phyloP scores from a whole-genome alignment of 2,797 vertebrate species.

The Chloroceryle amazona region DNA sequence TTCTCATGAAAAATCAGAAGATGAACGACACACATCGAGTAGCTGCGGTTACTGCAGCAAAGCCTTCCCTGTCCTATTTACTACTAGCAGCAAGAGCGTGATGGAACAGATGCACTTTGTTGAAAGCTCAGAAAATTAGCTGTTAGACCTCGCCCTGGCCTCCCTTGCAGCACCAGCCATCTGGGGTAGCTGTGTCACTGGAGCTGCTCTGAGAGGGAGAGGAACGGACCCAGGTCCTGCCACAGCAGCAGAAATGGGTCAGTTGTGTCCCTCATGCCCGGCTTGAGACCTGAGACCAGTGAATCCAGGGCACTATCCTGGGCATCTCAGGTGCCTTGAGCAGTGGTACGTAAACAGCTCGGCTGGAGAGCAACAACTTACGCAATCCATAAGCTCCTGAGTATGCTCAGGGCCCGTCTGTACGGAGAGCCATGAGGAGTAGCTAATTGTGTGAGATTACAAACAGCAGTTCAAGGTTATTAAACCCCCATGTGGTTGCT shows the following conservation, averaged over 20 bases:
- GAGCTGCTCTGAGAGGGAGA: background rate
- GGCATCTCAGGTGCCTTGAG: background rate
- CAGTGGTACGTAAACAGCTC: rapidly evolving
- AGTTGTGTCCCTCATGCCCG: rapidly evolving
- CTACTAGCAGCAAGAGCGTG: background rate
- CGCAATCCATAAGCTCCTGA: rapidly evolving
- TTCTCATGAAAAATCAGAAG: background rate
- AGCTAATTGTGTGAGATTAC: background rate
- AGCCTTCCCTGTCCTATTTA: background rate
- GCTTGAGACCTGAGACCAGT: background rate
- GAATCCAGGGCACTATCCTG: too few species aligned
- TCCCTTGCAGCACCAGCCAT: background rate
- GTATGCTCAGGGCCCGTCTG: background rate
- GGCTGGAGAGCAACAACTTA: rapidly evolving
- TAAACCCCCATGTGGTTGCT: background rate
- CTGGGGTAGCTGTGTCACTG: background rate
- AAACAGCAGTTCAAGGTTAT: background rate
- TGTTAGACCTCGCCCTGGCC: background rate
- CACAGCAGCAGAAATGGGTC: rapidly evolving
- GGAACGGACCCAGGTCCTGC: background rate
- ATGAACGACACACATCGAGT: rapidly evolving
- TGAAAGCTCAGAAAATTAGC: background rate
- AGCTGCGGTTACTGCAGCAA: background rate
- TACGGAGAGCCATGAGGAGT: background rate
- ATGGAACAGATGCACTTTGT: background rate